A percentile compares a stretch with the other conserved stretches of the same genome.
Evolutionary conservation across 2,113 vertebrate species (phyloP).

Genomic region (Pampusana beccarii): DNA sequence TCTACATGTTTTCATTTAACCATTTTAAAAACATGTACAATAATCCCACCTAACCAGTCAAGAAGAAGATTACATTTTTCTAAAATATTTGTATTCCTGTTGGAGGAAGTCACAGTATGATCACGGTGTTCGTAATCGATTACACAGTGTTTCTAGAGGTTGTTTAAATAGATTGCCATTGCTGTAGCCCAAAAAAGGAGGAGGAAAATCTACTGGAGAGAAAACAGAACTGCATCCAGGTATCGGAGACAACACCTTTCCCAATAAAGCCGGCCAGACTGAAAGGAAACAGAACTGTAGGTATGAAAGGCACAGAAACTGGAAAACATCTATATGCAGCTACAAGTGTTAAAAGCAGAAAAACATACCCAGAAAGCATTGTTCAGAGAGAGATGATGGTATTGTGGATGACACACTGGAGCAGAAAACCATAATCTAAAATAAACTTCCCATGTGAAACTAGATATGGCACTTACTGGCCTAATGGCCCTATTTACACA

Average conservation of each 20-base stretch:
- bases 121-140: background rate
- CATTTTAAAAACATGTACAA: background rate
- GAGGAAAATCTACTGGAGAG: background rate
- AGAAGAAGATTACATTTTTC: background rate
- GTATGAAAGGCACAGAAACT: background rate
- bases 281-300: background rate
- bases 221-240: background rate
- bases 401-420: background rate
- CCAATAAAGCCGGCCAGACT: background rate
- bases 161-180: background rate
- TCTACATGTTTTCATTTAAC: background rate
- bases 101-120: background rate
- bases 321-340: background rate
- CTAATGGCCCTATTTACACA: constrained; percentile 29
- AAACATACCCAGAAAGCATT: background rate
- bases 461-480: background rate
- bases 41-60: background rate
- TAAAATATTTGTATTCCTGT: background rate
- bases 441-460: constrained; percentile 20
- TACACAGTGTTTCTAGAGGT: background rate
- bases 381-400: background rate
- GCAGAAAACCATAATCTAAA: constrained; percentile 23
- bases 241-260: background rate
- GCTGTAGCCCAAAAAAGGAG: background rate
- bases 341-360: background rate